These are phyloP conservation scores for Ceratina japonica DNA, from an alignment of 1,140 invertebrate species.

Conservation along the genomic window DNA sequence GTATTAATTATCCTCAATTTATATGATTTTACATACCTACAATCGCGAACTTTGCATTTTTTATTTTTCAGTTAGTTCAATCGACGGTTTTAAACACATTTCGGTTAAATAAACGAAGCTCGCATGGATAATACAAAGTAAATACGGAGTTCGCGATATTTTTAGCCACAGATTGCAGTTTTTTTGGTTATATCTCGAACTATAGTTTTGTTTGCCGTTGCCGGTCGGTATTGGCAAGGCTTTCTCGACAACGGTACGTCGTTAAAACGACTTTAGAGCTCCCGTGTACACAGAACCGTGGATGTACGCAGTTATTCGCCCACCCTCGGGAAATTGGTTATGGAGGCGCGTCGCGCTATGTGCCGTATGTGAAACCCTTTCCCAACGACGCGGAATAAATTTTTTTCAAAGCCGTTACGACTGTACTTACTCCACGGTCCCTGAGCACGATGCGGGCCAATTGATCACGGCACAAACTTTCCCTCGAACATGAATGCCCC, in stretches of 20 bases:
- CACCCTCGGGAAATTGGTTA: slow-evolving; percentile 41
- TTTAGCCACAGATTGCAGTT: too few species aligned
- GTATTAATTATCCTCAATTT: too few species aligned
- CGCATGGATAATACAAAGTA: too few species aligned
- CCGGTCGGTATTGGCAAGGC: not conserved
- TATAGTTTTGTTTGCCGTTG: slow-evolving; percentile 26
- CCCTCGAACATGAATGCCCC: not conserved
- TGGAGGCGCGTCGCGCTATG: slow-evolving; percentile 31
- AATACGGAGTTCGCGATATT: too few species aligned
- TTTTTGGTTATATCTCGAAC: too few species aligned
- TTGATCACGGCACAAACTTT: slow-evolving; percentile 12
- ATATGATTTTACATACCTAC: too few species aligned
- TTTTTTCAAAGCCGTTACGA: slow-evolving; percentile 21
- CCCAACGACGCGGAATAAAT: slow-evolving; percentile 17
- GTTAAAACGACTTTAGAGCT: slow-evolving; percentile 48
- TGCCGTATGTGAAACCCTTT: slow-evolving; percentile 31
- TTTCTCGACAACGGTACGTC: slow-evolving; percentile 13
- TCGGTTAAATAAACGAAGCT: too few species aligned
- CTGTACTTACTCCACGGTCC: slow-evolving; percentile 3
- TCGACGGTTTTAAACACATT: too few species aligned
- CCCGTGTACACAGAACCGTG: not conserved
- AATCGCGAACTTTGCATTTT: too few species aligned
- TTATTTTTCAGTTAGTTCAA: too few species aligned
- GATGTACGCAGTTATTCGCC: slow-evolving; percentile 40
- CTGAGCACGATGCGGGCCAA: not conserved